These are phyloP conservation scores for Pseudoips prasinana DNA, from an alignment of 2,888 invertebrate genomes.

Conservation along the genomic window DNA sequence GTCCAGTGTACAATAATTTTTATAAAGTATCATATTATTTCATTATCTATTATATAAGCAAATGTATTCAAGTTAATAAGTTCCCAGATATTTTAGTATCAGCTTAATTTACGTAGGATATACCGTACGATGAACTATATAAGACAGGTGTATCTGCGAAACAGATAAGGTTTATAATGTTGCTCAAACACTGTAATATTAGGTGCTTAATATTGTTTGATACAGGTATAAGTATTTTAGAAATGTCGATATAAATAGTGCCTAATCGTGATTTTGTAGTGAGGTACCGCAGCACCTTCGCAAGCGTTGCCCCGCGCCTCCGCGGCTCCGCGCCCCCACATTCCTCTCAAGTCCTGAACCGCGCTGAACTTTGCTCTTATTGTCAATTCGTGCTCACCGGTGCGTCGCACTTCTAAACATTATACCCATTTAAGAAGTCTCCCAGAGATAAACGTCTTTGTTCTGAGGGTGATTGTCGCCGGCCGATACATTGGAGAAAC, in stretches of 20 bases:
- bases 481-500: constrained; percentile 40
- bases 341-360: constrained; percentile 77
- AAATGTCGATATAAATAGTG: constrained; percentile 70
- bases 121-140: constrained; percentile 9
- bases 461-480: constrained; percentile 48
- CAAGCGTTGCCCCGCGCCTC: constrained; percentile 52
- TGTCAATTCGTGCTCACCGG: constrained; percentile 76
- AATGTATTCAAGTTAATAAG: too few relatives aligned
- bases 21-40: too few relatives aligned
- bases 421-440: constrained; percentile 60
- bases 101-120: too few relatives aligned
- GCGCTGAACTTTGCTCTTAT: constrained; percentile 80
- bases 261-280: constrained; percentile 72
- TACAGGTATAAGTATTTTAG: constrained; percentile 53
- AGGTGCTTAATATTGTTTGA: constrained; percentile 42
- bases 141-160: constrained; percentile 18
- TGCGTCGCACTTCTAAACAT: constrained; percentile 64
- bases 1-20: too few relatives aligned
- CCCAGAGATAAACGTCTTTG: constrained; percentile 52
- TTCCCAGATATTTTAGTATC: too few relatives aligned
- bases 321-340: constrained; percentile 66
- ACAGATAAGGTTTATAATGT: constrained; percentile 23
- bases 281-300: constrained; percentile 63
- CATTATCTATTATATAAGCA: too few relatives aligned
- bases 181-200: constrained; percentile 32